Percentiles rank a stretch among this genome's conserved stretches.
Evolutionary conservation across 2,113 vertebrate species (phyloP).

Genomic region (Epinephelus cyanopodus): DNA sequence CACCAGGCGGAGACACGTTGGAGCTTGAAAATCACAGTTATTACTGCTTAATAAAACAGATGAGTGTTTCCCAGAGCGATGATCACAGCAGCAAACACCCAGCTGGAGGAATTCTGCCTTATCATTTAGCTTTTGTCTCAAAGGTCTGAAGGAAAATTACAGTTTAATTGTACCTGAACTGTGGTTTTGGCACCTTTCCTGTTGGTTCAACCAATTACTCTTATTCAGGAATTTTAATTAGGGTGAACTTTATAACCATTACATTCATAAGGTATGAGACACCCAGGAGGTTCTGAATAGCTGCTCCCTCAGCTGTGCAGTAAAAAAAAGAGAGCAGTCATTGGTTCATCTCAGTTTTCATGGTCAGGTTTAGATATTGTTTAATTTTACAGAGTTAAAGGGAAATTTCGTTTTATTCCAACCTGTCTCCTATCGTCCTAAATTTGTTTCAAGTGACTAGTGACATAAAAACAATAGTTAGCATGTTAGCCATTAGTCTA

Average conservation of each 20-base stretch:
- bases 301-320: not conserved
- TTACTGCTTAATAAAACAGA: constrained; percentile 1
- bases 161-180: not conserved
- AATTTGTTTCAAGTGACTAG: too few relatives aligned
- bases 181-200: not conserved
- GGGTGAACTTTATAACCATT: not conserved
- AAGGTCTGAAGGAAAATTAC: constrained; percentile 25
- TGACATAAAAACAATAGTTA: too few relatives aligned
- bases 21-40: constrained; percentile 45
- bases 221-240: not conserved
- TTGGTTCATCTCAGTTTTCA: too few relatives aligned
- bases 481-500: too few relatives aligned
- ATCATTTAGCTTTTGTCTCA: not conserved
- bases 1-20: constrained; percentile 30
- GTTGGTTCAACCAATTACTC: not conserved
- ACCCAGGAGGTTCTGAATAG: not conserved
- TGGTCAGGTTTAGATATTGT: too few relatives aligned
- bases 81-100: constrained; percentile 28
- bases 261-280: not conserved
- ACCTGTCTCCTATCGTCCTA: too few relatives aligned
- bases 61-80: not conserved
- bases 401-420: too few relatives aligned
- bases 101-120: constrained; percentile 1
- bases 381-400: too few relatives aligned
- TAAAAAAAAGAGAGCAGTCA: too few relatives aligned